Conservation (phyloP, 2,113 vertebrate genomes). For the Progne subis region DNA sequence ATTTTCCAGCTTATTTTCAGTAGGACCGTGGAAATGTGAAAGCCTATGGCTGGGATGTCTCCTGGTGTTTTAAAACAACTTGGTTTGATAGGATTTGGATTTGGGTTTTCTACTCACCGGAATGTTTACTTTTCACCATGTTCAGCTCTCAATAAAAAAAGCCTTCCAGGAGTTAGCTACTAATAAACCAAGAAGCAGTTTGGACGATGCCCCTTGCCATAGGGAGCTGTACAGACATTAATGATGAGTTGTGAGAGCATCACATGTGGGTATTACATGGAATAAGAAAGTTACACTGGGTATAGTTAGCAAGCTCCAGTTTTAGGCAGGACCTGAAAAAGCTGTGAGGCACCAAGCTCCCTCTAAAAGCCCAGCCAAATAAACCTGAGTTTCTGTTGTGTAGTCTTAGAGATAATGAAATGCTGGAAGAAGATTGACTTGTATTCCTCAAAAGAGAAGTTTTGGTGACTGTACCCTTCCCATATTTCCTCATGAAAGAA, state of each 20-base stretch:
- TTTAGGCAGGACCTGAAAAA: not conserved
- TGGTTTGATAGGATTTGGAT: not conserved
- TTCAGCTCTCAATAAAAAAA: not conserved
- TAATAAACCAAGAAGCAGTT: not conserved
- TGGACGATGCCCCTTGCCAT: not conserved
- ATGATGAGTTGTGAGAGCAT: not conserved
- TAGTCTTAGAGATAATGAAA: not conserved
- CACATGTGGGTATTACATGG: not conserved
- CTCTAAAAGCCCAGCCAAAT: too few relatives aligned
- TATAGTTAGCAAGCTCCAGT: rapidly evolving
- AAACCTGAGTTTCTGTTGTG: not conserved
- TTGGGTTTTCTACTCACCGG: not conserved
- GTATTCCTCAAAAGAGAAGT: not conserved
- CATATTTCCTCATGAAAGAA: not conserved
- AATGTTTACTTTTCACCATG: not conserved
- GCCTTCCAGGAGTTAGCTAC: not conserved
- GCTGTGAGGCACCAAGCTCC: not conserved
- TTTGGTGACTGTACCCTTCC: not conserved
- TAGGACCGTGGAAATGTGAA: not conserved
- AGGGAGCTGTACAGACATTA: not conserved
- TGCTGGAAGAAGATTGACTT: not conserved
- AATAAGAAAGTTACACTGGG: not conserved
- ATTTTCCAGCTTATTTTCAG: not conserved
- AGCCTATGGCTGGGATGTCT: not conserved
- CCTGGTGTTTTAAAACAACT: not conserved